These are phyloP conservation scores for Psittacara wagleri DNA, from an alignment of 2,113 vertebrate species.

Conservation along the genomic window DNA sequence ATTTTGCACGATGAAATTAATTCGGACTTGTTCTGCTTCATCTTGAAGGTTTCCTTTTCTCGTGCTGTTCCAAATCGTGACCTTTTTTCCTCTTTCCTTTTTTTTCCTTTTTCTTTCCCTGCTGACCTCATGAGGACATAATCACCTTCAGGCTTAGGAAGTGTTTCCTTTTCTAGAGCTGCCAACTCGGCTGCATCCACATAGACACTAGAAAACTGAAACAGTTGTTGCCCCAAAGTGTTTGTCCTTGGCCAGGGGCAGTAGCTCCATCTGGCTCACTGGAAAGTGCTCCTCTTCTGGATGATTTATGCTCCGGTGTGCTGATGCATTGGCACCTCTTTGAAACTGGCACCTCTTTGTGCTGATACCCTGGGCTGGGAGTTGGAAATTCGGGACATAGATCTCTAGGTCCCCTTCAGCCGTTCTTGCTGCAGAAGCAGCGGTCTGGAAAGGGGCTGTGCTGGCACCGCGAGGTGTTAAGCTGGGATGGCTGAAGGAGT, in stretches of 20 bases:
- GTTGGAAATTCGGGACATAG: neutral
- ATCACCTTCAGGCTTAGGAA: conserved; percentile 24
- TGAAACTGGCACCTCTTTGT: neutral
- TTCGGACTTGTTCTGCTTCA: neutral
- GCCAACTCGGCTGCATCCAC: accelerated
- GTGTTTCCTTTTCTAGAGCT: neutral
- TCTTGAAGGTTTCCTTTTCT: neutral
- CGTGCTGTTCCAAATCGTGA: neutral
- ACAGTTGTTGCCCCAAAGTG: neutral
- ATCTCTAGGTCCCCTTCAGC: neutral
- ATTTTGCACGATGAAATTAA: neutral
- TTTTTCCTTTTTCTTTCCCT: neutral
- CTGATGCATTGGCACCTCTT: neutral
- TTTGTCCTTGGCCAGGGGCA: conserved; percentile 23
- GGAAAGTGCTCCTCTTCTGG: neutral
- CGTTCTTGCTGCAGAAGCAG: neutral
- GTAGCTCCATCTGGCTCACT: neutral
- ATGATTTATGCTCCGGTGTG: neutral
- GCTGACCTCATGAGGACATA: neutral
- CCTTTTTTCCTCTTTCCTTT: neutral
- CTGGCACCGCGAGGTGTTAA: conserved; percentile 42
- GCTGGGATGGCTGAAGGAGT: conserved; percentile 61
- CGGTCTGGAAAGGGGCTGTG: neutral
- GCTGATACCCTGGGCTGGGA: neutral
- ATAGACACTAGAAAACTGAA: neutral